phyloP scores from a whole-genome alignment of 2,113 vertebrate genomes.

The Polypterus bichir region DNA sequence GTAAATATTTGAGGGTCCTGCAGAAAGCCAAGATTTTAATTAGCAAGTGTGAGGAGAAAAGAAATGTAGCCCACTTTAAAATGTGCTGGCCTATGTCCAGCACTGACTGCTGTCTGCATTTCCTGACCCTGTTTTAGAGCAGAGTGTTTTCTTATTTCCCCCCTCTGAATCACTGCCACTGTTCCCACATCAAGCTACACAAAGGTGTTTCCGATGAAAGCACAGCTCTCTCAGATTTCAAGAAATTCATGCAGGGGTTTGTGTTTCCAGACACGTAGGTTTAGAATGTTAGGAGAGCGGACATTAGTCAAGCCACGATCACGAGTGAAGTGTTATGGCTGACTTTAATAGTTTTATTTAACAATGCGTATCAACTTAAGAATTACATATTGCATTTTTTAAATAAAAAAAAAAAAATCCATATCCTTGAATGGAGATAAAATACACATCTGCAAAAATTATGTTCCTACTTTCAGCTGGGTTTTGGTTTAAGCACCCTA shows the following conservation, averaged over 20 bases:
- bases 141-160: neutral
- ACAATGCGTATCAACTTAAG: too few relatives aligned
- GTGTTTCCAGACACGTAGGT: slow-evolving; percentile 38
- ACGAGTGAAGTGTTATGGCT: too few relatives aligned
- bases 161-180: neutral
- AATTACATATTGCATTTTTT: too few relatives aligned
- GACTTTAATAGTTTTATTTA: too few relatives aligned
- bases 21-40: neutral
- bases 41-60: slow-evolving; percentile 1
- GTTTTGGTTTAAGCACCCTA: too few relatives aligned
- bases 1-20: too few relatives aligned
- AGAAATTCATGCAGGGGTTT: slow-evolving; percentile 11
- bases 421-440: too few relatives aligned
- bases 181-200: slow-evolving; percentile 7
- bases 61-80: slow-evolving; percentile 6
- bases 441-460: too few relatives aligned
- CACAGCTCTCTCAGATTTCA: slow-evolving; percentile 5
- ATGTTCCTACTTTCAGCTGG: too few relatives aligned
- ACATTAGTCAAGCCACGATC: too few relatives aligned
- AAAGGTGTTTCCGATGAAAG: slow-evolving; percentile 21
- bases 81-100: neutral
- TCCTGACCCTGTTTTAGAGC: slow-evolving; percentile 7
- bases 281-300: slow-evolving; percentile 1
- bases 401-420: too few relatives aligned
- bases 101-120: slow-evolving; percentile 10